Evolutionary conservation across 92 coral and sea anemone species (phyloP).

Genomic region (Heliopora coerulea): DNA sequence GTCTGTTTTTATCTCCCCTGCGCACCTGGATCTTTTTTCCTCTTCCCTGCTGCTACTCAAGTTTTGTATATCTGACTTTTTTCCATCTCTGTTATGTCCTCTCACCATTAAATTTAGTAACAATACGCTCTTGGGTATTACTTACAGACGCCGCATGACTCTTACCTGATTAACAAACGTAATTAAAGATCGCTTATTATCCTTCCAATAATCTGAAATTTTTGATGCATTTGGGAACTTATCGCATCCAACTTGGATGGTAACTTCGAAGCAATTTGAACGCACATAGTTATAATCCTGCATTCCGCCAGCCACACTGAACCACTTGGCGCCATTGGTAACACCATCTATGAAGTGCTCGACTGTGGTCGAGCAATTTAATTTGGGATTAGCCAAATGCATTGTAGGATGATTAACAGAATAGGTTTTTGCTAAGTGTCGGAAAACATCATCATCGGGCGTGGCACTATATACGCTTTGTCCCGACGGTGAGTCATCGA

Average conservation of each 20-base stretch:
- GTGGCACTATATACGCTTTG: slow-evolving; percentile 97
- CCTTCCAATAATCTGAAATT: slow-evolving; percentile 76
- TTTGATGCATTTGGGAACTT: slow-evolving; percentile 77
- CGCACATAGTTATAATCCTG: slow-evolving; percentile 97
- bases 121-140: too few species aligned
- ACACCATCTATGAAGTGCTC: slow-evolving; percentile 94
- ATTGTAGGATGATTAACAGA: slow-evolving; percentile 85
- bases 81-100: neutral
- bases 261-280: slow-evolving; percentile 90
- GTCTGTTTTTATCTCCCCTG: too few species aligned
- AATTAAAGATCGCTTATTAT: slow-evolving; percentile 67
- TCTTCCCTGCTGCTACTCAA: neutral
- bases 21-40: neutral
- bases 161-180: slow-evolving; percentile 75
- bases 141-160: neutral
- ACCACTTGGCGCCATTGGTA: slow-evolving; percentile 98
- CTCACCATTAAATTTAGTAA: neutral
- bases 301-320: slow-evolving; percentile 96
- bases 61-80: too few species aligned
- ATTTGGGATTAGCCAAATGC: slow-evolving; percentile 96
- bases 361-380: slow-evolving; percentile 75
- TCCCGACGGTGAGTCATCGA: slow-evolving; percentile 97
- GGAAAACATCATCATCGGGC: slow-evolving; percentile 96
- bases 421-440: slow-evolving; percentile 84
- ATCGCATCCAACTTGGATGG: slow-evolving; percentile 92